Percentiles rank a stretch among this genome's conserved stretches.
Conservation (phyloP, 1,140 invertebrate species). For the Drosophila fuyamai region DNA sequence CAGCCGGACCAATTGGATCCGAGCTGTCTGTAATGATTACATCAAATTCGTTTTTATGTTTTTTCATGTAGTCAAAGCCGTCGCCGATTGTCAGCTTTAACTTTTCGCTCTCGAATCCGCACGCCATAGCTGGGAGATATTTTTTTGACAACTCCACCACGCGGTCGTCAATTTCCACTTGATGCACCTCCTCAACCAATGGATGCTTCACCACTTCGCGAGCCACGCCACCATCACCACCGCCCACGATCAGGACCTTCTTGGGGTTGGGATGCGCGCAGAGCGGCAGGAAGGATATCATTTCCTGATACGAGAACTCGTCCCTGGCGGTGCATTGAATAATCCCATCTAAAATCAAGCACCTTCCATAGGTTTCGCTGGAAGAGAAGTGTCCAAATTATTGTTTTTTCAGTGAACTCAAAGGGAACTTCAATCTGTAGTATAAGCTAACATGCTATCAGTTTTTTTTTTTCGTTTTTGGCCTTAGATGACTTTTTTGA, state of each 20-base stretch:
- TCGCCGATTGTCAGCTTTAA: conserved; percentile 94
- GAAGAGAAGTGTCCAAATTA: conserved; percentile 31
- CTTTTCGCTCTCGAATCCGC: conserved; percentile 93
- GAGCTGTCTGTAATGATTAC: conserved; percentile 99
- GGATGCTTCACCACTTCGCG: conserved; percentile 98
- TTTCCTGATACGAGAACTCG: conserved; percentile 99
- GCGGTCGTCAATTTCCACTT: conserved; percentile 97
- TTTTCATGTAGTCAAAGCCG: conserved; percentile 97
- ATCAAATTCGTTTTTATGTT: conserved; percentile 95
- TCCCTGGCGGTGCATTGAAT: conserved; percentile 98
- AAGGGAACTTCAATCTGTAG: conserved; percentile 1
- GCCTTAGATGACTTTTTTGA: conserved; percentile 32
- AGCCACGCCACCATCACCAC: conserved; percentile 95
- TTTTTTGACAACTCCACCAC: conserved; percentile 97
- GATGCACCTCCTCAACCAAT: conserved; percentile 92
- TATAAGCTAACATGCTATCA: conserved; percentile 15
- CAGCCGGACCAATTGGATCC: conserved; percentile 95
- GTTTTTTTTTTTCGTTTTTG: conserved; percentile 13
- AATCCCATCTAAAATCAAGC: conserved; percentile 96
- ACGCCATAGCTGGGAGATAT: conserved; percentile 95
- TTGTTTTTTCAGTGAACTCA: conserved; percentile 1
- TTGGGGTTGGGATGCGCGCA: conserved; percentile 96
- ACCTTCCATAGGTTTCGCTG: conserved; percentile 94
- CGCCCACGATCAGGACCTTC: conserved; percentile 98
- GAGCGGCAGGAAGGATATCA: conserved; percentile 97